Conservation (phyloP, 1,140 invertebrate species). For the Psilanteris sp. region DNA sequence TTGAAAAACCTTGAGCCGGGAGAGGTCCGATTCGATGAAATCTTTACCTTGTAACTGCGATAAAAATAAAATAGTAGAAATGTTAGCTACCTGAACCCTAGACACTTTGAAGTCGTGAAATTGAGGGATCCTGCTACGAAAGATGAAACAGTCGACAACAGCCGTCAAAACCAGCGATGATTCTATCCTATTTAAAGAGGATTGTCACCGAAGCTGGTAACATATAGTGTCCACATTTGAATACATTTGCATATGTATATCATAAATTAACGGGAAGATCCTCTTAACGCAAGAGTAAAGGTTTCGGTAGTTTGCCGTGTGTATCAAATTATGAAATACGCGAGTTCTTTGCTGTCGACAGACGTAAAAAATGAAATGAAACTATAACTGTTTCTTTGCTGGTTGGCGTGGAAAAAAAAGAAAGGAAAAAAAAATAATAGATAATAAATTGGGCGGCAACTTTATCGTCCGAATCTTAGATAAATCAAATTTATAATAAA, state of each 20-base stretch:
- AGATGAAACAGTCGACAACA: slow-evolving; percentile 22
- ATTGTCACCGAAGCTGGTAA: slow-evolving; percentile 20
- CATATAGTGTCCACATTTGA: slow-evolving; percentile 13
- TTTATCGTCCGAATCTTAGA: too few relatives aligned
- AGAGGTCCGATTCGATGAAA: slow-evolving; percentile 7
- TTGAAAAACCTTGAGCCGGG: too few relatives aligned
- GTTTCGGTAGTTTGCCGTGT: slow-evolving; percentile 15
- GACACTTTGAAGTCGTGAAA: slow-evolving; percentile 17
- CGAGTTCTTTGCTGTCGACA: neutral
- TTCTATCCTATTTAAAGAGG: slow-evolving; percentile 1
- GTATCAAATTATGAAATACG: slow-evolving; percentile 27
- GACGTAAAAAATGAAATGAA: too few relatives aligned
- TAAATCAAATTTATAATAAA: too few relatives aligned
- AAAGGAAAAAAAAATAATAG: too few relatives aligned
- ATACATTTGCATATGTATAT: slow-evolving; percentile 42
- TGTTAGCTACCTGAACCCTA: slow-evolving; percentile 14
- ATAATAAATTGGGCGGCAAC: too few relatives aligned
- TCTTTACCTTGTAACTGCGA: slow-evolving; percentile 6
- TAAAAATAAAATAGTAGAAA: slow-evolving; percentile 1
- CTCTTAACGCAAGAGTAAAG: slow-evolving; percentile 1
- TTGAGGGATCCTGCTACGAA: slow-evolving; percentile 25
- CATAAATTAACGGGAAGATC: slow-evolving; percentile 20
- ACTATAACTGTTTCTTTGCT: too few relatives aligned
- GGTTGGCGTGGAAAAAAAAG: too few relatives aligned
- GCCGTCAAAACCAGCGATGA: slow-evolving; percentile 29